Evolutionary conservation across 2,797 vertebrate species (phyloP).

Genomic region (Chiroxiphia lanceolata): DNA sequence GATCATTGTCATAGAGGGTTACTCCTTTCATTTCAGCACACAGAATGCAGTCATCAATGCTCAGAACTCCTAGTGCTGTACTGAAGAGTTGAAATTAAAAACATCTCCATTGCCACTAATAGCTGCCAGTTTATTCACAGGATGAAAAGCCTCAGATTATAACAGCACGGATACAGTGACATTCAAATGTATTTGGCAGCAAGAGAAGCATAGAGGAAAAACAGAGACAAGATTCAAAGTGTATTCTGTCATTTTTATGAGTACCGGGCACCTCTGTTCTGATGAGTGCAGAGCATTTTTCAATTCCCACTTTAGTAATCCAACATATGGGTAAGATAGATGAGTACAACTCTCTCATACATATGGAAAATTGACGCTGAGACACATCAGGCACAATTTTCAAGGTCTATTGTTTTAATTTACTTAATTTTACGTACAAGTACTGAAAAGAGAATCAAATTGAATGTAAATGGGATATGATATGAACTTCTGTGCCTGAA

Average conservation of each 20-base stretch:
- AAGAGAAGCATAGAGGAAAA: neutral
- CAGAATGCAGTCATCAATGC: neutral
- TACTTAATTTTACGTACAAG: neutral
- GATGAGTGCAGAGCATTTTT: neutral
- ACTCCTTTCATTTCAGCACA: neutral
- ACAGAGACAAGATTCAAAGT: neutral
- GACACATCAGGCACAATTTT: neutral
- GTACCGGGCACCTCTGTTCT: neutral
- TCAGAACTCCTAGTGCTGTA: neutral
- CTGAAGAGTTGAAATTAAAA: constrained; percentile 32
- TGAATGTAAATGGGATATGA: neutral
- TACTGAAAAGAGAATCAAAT: neutral
- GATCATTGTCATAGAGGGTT: neutral
- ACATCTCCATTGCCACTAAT: constrained; percentile 9
- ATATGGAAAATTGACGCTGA: neutral
- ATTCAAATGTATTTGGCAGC: constrained; percentile 54
- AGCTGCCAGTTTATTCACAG: constrained; percentile 21
- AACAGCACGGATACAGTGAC: constrained; percentile 10
- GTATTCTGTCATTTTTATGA: neutral
- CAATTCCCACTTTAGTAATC: neutral
- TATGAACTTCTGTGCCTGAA: neutral
- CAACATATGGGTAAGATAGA: neutral
- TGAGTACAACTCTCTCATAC: neutral
- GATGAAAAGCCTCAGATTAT: constrained; percentile 13
- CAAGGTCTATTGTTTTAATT: neutral